Conservation (phyloP, 2,113 vertebrate species). For the Geococcyx californianus region DNA sequence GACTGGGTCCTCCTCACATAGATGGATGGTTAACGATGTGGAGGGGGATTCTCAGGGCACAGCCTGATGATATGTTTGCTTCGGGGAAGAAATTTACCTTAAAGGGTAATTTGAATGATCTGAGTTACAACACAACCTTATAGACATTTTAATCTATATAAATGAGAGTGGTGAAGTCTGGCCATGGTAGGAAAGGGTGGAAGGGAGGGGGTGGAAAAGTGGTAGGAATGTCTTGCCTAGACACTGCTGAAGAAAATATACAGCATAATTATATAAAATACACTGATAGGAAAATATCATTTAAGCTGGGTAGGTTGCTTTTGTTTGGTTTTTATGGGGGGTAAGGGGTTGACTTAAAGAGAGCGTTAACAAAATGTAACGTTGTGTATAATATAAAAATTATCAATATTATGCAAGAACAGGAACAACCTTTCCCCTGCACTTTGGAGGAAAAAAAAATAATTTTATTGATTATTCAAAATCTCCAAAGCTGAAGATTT, state of each 20-base stretch:
- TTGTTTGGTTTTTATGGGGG: background rate
- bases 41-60: background rate
- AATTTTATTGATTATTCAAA: background rate
- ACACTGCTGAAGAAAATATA: background rate
- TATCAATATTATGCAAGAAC: background rate
- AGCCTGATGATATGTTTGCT: background rate
- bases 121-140: background rate
- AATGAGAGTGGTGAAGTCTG: background rate
- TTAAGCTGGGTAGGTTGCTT: background rate
- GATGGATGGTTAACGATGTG: background rate
- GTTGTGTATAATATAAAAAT: background rate
- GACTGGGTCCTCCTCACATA: background rate
- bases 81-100: background rate
- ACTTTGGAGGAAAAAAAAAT: background rate
- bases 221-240: background rate
- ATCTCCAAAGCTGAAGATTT: background rate
- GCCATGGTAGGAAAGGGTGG: background rate
- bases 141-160: background rate
- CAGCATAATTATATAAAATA: background rate
- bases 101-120: background rate
- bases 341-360: too few species aligned
- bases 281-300: background rate
- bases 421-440: background rate
- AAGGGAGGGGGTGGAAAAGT: background rate
- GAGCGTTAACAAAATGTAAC: too few species aligned